phyloP scores from a whole-genome alignment of 2,888 invertebrate genomes.

The Phortica okadai region DNA sequence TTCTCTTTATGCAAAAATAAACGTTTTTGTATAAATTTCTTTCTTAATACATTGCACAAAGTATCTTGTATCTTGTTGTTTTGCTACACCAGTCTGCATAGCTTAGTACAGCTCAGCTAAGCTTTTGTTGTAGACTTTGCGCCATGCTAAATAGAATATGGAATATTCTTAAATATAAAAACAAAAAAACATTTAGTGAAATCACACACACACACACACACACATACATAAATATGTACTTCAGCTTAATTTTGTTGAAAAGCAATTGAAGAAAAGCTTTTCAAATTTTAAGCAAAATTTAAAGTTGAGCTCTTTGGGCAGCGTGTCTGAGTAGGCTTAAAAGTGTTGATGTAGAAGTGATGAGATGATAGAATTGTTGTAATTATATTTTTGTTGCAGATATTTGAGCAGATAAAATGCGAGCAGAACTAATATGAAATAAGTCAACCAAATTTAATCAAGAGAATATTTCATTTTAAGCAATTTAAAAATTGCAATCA shows the following conservation, averaged over 20 bases:
- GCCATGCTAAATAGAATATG: not conserved
- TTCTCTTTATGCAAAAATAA: constrained; percentile 26
- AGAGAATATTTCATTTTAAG: no score
- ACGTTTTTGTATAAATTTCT: constrained; percentile 20
- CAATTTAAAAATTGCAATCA: no score
- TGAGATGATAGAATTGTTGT: no score
- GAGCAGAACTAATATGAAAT: no score
- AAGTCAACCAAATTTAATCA: no score
- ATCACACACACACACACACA: not conserved
- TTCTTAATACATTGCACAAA: not conserved
- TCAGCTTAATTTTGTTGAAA: not conserved
- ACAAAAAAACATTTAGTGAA: not conserved
- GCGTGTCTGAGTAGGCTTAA: no score
- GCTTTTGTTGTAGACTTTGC: no score
- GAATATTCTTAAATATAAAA: not conserved
- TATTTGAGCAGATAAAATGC: no score
- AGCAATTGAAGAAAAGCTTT: not conserved
- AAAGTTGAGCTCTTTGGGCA: no score
- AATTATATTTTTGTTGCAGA: no score
- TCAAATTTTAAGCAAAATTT: not conserved
- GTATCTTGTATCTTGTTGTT: not conserved
- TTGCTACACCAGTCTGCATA: not conserved
- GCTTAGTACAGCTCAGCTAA: not conserved
- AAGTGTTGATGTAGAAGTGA: no score
- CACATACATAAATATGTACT: not conserved